Evolutionary conservation across 2,888 invertebrate species (phyloP), one percentile per base, ranked within the genome.

Genomic region (Lagria hirta): DNA sequence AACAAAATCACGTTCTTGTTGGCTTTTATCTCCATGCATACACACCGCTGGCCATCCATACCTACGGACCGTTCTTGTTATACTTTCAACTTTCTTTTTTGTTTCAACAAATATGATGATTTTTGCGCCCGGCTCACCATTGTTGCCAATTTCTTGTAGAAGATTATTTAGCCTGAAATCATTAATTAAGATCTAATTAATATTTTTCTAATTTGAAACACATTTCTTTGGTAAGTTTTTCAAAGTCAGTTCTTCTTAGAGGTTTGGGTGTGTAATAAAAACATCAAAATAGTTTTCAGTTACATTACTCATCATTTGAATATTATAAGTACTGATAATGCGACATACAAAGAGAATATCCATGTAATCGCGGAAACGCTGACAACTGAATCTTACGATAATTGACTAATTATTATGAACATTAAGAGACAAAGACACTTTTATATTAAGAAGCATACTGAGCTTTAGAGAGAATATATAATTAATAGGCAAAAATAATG

Each of bases 1-100:
- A 37, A 93, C 93, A 76, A 88, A 90, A 74, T 96, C 95, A 67
- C 96, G 81, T 71, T 96, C 94, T 64, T 88, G 88, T 69, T 96
- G 96, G 18, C 90, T 88, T 73, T 96, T 97, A 71, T 97, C 96
- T 42, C 96, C 97, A 66, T 97, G 97, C 79, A 97, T 96, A 60
- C 82, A 82, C 37, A 84, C 86, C 51, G 83, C 90, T 56, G 80
- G 85, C 77, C 81, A 88, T 59, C 77, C 76, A 64, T 84, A 85
- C 46, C 86, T 80, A 59, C 88, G 83, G 72, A 94, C 87, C n/a
- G 82, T 75, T 51, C 88, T 80, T 3, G 91, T 88, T 55, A 94
- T 81, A 61, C 80, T 74, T 68, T 83, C 83, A 56, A 84, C 79
- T 75, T 93, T 93, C 64, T 91, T 84, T 73, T 97, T 98, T 3